Conservation (phyloP, 1,140 invertebrate genomes). For the Sycobia sp. region DNA sequence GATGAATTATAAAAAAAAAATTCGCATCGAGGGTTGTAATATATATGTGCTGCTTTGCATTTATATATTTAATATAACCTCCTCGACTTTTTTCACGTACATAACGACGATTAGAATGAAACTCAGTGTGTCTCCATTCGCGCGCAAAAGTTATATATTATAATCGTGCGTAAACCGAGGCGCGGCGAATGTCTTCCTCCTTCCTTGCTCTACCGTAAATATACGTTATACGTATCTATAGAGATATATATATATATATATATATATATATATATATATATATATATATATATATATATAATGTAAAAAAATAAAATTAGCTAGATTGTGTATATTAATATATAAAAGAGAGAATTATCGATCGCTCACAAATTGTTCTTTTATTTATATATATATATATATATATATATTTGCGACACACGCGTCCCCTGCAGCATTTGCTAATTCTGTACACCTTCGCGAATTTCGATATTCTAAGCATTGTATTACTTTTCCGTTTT, state of each 20-base stretch:
- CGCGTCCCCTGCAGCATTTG: background rate
- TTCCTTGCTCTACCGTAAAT: no score
- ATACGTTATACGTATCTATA: no score
- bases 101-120: constrained; percentile 34
- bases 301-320: constrained; percentile 51
- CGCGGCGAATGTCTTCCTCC: constrained; percentile 16
- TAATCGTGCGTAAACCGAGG: no score
- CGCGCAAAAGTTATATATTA: constrained; percentile 23
- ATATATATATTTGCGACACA: background rate
- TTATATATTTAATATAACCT: no score
- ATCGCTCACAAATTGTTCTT: constrained; percentile 43
- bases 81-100: constrained; percentile 17
- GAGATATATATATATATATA: no score
- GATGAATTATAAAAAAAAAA: constrained; percentile 24
- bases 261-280: constrained; percentile 45
- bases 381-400: constrained; percentile 34
- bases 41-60: no score
- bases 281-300: constrained; percentile 56
- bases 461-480: no score
- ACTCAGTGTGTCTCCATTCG: constrained; percentile 27
- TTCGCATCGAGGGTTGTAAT: constrained; percentile 15
- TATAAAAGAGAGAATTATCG: no score
- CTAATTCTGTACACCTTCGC: no score
- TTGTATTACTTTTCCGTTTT: no score
- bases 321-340: no score